These are phyloP conservation scores for Pteruthius melanotis DNA, from an alignment of 2,113 vertebrate genomes.

Conservation along the genomic window DNA sequence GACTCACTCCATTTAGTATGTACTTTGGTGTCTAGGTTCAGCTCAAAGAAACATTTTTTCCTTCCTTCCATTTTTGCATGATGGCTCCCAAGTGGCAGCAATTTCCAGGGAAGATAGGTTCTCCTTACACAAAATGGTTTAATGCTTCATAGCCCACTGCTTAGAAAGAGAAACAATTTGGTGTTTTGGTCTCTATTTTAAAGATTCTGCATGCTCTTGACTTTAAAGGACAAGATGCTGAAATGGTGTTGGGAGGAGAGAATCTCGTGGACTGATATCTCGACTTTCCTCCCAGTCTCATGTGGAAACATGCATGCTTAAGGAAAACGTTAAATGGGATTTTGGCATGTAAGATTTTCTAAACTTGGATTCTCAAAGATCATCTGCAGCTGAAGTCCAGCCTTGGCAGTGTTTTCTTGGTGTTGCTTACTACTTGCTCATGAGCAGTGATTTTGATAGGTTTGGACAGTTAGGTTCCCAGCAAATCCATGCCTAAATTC, in stretches of 20 bases:
- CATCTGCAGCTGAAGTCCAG: accelerated
- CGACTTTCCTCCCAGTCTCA: neutral
- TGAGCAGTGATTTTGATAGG: neutral
- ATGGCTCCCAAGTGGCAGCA: neutral
- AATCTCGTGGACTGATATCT: neutral
- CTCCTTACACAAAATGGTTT: neutral
- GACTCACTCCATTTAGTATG: neutral
- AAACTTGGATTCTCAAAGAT: neutral
- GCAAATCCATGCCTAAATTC: neutral
- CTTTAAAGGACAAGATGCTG: neutral
- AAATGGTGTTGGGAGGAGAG: neutral
- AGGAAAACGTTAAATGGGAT: neutral
- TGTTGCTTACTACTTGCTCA: neutral
- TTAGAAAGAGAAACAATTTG: neutral
- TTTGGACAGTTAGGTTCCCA: neutral
- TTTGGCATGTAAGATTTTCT: neutral
- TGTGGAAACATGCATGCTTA: neutral
- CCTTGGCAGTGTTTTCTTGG: neutral
- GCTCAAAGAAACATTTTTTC: neutral
- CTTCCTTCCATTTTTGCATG: neutral
- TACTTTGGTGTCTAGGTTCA: neutral
- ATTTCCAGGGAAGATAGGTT: neutral
- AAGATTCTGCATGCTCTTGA: neutral
- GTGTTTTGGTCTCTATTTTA: neutral
- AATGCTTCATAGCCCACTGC: neutral